These are phyloP conservation scores for Nasonia longicornis DNA, from an alignment of 1,140 invertebrate species.

Conservation along the genomic window DNA sequence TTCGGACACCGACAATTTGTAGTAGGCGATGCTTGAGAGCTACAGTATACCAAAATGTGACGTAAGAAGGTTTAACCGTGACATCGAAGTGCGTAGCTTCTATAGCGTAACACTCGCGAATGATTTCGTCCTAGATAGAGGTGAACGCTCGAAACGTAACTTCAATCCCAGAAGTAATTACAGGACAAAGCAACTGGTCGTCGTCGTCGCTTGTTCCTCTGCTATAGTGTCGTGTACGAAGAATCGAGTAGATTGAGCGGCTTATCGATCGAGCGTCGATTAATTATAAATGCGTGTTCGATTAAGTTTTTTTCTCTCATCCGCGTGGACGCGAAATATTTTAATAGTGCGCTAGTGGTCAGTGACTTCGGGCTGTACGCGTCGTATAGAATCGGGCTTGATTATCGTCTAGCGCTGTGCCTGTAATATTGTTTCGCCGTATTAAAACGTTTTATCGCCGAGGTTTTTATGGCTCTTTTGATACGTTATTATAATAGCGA, in stretches of 20 bases:
- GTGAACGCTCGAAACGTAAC: conserved; percentile 41
- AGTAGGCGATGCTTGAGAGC: no score
- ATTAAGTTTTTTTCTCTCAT: neutral
- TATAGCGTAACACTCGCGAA: no score
- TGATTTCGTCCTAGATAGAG: neutral
- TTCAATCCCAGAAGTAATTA: conserved; percentile 37
- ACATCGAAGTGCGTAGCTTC: no score
- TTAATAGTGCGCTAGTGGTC: neutral
- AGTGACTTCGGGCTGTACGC: neutral
- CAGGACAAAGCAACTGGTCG: conserved; percentile 8
- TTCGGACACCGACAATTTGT: no score
- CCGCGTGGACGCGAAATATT: conserved; percentile 5
- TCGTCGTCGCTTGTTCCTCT: conserved; percentile 22
- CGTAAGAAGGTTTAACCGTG: no score
- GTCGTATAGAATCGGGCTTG: neutral
- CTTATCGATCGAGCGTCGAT: conserved; percentile 29
- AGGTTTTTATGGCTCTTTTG: neutral
- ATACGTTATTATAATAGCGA: neutral
- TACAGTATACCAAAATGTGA: no score
- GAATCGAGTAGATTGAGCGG: neutral
- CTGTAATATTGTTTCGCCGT: neutral
- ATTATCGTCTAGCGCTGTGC: neutral
- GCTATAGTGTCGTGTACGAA: neutral
- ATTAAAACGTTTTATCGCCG: neutral
- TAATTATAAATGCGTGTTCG: conserved; percentile 38